Evolutionary conservation across 2,888 invertebrate species (phyloP), one percentile per base, ranked within the genome.

Genomic region (Tanypteryx hageni): DNA sequence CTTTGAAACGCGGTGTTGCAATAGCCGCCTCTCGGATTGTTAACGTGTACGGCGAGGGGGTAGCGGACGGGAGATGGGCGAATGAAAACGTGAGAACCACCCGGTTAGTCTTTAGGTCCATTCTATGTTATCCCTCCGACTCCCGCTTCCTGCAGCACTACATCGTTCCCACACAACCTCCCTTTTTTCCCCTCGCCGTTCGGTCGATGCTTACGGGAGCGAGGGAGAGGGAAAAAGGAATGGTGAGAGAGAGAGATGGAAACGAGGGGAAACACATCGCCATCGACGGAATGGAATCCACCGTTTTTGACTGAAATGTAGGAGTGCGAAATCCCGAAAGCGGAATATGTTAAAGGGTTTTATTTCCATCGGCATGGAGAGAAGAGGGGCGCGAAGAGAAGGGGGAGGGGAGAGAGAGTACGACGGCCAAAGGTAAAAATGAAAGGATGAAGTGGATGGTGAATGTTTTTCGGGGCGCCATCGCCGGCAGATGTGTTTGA

Each of bases 271-370:
- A 16, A 9, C 13, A 22, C n/a, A n/a, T 8, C 22, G 59, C 58
- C 22, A 16, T 58, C 27, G 22, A 27, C 76, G 3, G 76, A 76
- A 76, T 27, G 27, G 68, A 68, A 68, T n/a, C 7, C 4, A 57
- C 22, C 59, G 85, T 58, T 22, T 56, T 58, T 14, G 59, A n/a
- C 22, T 18, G 22, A 59, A 85, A 58, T 22, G 85, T 58, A 58
- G 58, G 27, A 57, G 22, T 27, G 27, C 22, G 22, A 27, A 68
- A 76, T 27, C 76, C 76, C 22, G 76, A 59, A 59, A 59, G 85
- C 57, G 22, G 85, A 59, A 85, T 22, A 58, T 58, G 85, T 85
- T n/a, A 85, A 85, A 57, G 59, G 16, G 58, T 59, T 59, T 85
- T 85, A 58, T 58, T 16, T 56, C 57, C 57, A 57, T 5, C 13